A percentile compares a stretch with the other conserved stretches of the same genome.
Conservation (phyloP, 2,888 invertebrate species). For the Oxycera nigricornis region DNA sequence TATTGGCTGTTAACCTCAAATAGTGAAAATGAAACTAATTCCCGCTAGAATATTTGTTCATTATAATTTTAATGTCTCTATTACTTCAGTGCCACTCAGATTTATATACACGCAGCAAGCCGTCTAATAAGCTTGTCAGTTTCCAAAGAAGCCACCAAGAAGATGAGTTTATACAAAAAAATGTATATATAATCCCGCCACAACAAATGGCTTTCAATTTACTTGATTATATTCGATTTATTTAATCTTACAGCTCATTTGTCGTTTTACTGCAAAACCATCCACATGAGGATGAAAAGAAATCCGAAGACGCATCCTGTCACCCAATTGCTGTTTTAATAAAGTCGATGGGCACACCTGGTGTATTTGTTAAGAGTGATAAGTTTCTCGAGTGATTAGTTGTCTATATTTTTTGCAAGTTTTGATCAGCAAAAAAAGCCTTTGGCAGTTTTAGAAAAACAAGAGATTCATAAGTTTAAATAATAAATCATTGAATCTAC, state of each 20-base stretch:
- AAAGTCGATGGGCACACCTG: slow-evolving; percentile 24
- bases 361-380: slow-evolving; percentile 4
- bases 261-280: slow-evolving; percentile 6
- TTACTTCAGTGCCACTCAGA: background rate
- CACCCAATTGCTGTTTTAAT: background rate
- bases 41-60: too few species aligned
- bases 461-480: too few species aligned
- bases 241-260: slow-evolving; percentile 28
- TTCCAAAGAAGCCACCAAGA: background rate
- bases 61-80: background rate
- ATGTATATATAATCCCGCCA: slow-evolving; percentile 3
- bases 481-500: too few species aligned
- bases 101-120: slow-evolving; percentile 8
- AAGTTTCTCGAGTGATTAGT: background rate
- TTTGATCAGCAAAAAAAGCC: too few species aligned
- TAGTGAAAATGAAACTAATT: too few species aligned
- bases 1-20: too few species aligned
- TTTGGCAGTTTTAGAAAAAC: too few species aligned
- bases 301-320: background rate
- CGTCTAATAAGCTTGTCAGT: slow-evolving; percentile 22
- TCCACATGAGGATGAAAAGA: slow-evolving; percentile 15
- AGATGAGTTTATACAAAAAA: background rate
- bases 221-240: slow-evolving; percentile 29
- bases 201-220: slow-evolving; percentile 18
- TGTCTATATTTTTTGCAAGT: too few species aligned